Evolutionary conservation across 2,797 vertebrate genomes (phyloP).

Genomic region (Ptychadena robeensis): DNA sequence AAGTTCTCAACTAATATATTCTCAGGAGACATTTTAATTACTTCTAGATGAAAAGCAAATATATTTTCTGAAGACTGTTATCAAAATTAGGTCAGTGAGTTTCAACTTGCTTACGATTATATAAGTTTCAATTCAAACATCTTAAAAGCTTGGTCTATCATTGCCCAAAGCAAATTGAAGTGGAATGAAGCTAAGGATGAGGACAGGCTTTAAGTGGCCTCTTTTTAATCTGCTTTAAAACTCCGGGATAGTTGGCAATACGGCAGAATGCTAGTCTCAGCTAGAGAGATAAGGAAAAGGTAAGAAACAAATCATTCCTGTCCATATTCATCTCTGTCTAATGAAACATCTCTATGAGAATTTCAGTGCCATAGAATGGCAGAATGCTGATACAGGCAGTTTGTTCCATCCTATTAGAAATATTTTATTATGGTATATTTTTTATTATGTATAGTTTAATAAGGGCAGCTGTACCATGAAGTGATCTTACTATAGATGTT

Average conservation of each 20-base stretch:
- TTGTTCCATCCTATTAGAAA: background rate
- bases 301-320: conserved; percentile 64
- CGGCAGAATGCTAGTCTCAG: conserved; percentile 51
- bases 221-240: conserved; percentile 60
- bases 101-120: conserved; percentile 64
- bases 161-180: conserved; percentile 71
- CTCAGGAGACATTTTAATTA: conserved; percentile 51
- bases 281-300: conserved; percentile 64
- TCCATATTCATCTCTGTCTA: conserved; percentile 14
- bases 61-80: conserved; percentile 59
- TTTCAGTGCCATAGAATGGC: background rate
- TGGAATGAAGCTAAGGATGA: conserved; percentile 55
- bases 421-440: background rate
- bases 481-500: background rate
- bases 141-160: conserved; percentile 72
- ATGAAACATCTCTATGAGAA: conserved; percentile 2
- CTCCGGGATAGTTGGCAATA: conserved; percentile 48
- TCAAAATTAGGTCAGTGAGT: conserved; percentile 68
- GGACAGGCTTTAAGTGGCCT: conserved; percentile 62
- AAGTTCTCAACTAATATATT: conserved; percentile 34
- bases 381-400: background rate
- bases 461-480: too few relatives aligned
- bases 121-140: conserved; percentile 65
- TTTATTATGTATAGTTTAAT: too few relatives aligned
- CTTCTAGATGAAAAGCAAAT: conserved; percentile 56